Percentiles rank a stretch among this genome's conserved stretches.
phyloP scores from a whole-genome alignment of 2,113 vertebrate genomes.

The Pollimyrus isidori region DNA sequence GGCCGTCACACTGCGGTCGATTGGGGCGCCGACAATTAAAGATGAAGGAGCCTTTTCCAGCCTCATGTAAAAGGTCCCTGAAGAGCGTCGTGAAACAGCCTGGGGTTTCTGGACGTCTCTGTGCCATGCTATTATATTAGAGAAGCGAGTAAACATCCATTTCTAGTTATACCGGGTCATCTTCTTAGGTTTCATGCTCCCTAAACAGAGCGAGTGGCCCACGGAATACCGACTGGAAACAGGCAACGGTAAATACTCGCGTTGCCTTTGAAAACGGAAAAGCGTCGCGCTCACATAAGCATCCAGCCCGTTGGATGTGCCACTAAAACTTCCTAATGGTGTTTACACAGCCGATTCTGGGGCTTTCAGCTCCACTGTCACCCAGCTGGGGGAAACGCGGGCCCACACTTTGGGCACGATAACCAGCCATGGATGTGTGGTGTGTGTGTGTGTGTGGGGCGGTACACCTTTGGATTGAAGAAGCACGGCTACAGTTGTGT shows the following conservation, averaged over 20 bases:
- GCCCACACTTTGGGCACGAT: neutral
- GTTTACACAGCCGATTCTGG: neutral
- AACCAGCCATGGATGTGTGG: neutral
- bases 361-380: neutral
- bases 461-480: neutral
- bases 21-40: neutral
- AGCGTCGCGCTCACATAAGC: neutral
- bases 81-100: neutral
- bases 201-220: neutral
- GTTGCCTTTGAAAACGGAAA: neutral
- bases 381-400: neutral
- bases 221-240: neutral
- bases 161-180: neutral
- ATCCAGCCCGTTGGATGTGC: neutral
- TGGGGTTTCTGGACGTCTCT: neutral
- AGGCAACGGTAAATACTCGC: neutral
- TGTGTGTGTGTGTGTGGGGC: neutral
- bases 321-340: neutral
- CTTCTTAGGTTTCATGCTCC: neutral
- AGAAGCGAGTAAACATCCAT: constrained; percentile 1
- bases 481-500: neutral
- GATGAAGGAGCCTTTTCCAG: neutral
- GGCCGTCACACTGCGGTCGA: neutral
- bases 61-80: neutral
- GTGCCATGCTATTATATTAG: neutral